Evolutionary conservation across 2,113 vertebrate species (phyloP).

Genomic region (Pitta sordida): DNA sequence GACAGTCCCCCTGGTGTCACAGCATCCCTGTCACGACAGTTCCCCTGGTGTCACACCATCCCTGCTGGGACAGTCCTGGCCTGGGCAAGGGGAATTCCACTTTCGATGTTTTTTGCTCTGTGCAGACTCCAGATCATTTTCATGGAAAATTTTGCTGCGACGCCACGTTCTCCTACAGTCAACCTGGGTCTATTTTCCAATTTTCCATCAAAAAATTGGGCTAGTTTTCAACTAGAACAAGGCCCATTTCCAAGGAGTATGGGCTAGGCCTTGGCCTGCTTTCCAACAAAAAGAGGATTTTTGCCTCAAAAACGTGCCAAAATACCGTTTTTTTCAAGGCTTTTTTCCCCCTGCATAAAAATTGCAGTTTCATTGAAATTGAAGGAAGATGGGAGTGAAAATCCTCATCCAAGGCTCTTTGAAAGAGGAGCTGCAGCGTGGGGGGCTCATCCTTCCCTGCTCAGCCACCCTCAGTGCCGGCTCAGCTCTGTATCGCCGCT

Average conservation of each 20-base stretch:
- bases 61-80: not conserved
- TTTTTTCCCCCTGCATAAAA: not conserved
- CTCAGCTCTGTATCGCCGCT: rapidly evolving
- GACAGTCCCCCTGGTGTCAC: rapidly evolving
- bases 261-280: not conserved
- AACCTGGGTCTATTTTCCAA: not conserved
- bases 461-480: rapidly evolving
- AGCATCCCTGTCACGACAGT: not conserved
- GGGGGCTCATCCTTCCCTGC: not conserved
- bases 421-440: not conserved
- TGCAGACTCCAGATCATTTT: not conserved
- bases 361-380: not conserved
- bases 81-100: not conserved
- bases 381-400: not conserved
- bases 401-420: not conserved
- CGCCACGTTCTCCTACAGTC: rapidly evolving
- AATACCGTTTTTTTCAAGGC: not conserved
- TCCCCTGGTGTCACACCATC: not conserved
- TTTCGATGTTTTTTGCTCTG: not conserved
- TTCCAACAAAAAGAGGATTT: constrained; percentile 29
- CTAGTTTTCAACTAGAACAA: constrained; percentile 12
- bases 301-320: constrained; percentile 20
- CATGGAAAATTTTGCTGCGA: not conserved
- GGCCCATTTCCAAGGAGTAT: constrained; percentile 17
- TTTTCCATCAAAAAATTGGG: constrained; percentile 36